phyloP scores from a whole-genome alignment of 2,888 invertebrate species.

The Troides oblongomaculatus region DNA sequence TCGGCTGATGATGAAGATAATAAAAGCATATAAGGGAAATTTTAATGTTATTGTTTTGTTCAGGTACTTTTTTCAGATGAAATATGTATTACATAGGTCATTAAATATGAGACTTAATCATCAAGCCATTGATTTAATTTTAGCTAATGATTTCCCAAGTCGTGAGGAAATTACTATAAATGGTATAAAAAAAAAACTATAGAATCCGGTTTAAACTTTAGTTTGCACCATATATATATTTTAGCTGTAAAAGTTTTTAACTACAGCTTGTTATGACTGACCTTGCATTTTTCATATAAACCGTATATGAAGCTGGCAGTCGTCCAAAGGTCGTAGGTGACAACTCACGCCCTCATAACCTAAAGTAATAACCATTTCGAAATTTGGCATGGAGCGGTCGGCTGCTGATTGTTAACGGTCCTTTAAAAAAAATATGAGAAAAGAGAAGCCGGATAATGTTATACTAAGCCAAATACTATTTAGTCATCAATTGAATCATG shows the following conservation, averaged over 20 bases:
- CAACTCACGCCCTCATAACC: conserved; percentile 20
- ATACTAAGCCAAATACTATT: not conserved
- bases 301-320: conserved; percentile 19
- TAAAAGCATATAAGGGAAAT: too few relatives aligned
- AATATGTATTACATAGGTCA: too few relatives aligned
- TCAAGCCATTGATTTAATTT: too few relatives aligned
- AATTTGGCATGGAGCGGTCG: conserved; percentile 20
- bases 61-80: too few relatives aligned
- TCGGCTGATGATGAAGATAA: too few relatives aligned
- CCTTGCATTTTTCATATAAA: conserved; percentile 8
- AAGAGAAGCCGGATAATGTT: not conserved
- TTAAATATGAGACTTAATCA: too few relatives aligned
- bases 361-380: conserved; percentile 18
- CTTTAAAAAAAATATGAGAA: not conserved
- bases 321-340: conserved; percentile 21
- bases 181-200: too few relatives aligned
- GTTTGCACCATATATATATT: not conserved
- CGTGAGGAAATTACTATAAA: too few relatives aligned
- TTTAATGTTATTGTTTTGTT: too few relatives aligned
- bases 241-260: not conserved
- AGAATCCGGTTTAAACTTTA: not conserved
- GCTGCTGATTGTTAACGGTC: conserved; percentile 12
- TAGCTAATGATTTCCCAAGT: too few relatives aligned
- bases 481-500: not conserved
- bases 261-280: not conserved